A percentile compares a stretch with the other conserved stretches of the same genome.
Evolutionary conservation across 2,797 vertebrate genomes (phyloP).

Genomic region (Epinephelus malabaricus): DNA sequence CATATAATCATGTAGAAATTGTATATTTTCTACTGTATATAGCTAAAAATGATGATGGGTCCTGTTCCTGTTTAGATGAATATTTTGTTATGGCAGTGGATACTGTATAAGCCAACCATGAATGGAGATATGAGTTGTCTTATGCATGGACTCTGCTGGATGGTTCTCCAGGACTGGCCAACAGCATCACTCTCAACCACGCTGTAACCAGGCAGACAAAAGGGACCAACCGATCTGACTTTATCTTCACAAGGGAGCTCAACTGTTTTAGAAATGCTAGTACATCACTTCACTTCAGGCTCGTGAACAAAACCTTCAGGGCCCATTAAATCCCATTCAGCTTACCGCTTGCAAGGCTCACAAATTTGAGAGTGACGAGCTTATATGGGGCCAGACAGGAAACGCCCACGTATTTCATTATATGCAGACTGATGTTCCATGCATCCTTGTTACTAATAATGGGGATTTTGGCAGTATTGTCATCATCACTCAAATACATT

Average conservation of each 20-base stretch:
- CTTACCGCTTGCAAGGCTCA: not conserved
- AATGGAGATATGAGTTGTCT: not conserved
- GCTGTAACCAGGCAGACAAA: conserved; percentile 1
- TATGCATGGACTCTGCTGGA: not conserved
- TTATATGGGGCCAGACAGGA: not conserved
- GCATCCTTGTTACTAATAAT: not conserved
- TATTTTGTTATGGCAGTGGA: too few relatives aligned
- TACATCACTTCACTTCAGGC: not conserved
- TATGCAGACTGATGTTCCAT: not conserved
- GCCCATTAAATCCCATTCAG: conserved; percentile 9
- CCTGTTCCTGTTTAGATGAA: too few relatives aligned
- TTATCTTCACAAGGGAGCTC: not conserved
- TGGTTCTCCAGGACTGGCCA: not conserved
- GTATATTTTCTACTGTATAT: not conserved
- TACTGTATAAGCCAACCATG: not conserved
- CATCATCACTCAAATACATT: not conserved
- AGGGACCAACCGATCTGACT: not conserved
- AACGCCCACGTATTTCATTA: not conserved
- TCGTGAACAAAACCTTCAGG: conserved; percentile 12
- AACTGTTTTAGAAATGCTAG: conserved; percentile 6
- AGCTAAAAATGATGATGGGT: too few relatives aligned
- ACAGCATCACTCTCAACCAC: not conserved
- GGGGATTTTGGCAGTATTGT: not conserved
- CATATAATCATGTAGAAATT: too few relatives aligned
- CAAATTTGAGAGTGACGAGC: not conserved